These are phyloP conservation scores for Imbricaverruca yamaguchii DNA, from an alignment of 2,888 invertebrate genomes.

Conservation along the genomic window DNA sequence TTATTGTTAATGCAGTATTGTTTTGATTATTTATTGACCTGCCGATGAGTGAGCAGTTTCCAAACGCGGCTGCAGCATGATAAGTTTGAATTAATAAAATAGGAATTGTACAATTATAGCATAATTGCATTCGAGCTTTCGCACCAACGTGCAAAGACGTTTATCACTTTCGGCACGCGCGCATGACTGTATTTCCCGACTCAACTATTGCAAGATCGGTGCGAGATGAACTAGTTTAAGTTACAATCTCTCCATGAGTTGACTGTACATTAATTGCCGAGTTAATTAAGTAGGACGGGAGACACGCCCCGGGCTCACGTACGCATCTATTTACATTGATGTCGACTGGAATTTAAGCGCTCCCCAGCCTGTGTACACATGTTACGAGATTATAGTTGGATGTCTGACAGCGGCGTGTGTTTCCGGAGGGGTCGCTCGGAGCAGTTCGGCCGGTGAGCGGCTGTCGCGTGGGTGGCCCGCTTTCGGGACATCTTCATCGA, in stretches of 20 bases:
- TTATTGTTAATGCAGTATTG: conserved; percentile 9
- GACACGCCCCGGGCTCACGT: neutral
- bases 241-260: neutral
- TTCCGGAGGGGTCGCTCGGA: neutral
- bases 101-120: too few relatives aligned
- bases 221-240: neutral
- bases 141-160: neutral
- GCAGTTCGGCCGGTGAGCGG: too few relatives aligned
- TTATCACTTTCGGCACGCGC: neutral
- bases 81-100: too few relatives aligned
- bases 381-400: conserved; percentile 5
- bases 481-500: neutral
- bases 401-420: neutral
- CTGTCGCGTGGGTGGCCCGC: neutral
- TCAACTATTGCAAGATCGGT: neutral
- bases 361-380: neutral
- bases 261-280: neutral
- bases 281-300: neutral
- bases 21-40: conserved; percentile 17
- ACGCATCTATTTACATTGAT: neutral
- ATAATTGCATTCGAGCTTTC: neutral
- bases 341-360: neutral
- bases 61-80: too few relatives aligned
- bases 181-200: neutral
- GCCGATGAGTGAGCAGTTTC: neutral